phyloP scores from a whole-genome alignment of 2,113 vertebrate species.

The Gallinago undulata region DNA sequence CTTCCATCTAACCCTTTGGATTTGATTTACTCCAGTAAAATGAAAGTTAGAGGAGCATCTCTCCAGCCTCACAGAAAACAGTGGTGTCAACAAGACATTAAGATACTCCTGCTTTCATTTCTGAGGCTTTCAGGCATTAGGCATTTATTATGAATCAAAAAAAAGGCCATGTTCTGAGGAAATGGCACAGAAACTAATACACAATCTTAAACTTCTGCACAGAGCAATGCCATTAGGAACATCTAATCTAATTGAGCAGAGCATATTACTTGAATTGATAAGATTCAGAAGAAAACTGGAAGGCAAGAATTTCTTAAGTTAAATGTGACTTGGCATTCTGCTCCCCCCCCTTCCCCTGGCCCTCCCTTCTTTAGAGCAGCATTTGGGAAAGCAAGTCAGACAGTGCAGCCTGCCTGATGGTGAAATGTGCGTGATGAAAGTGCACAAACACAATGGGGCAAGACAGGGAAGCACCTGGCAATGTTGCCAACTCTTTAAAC shows the following conservation, averaged over 20 bases:
- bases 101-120: not conserved
- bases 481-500: not conserved
- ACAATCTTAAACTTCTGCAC: not conserved
- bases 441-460: not conserved
- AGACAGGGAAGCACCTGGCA: not conserved
- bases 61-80: not conserved
- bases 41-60: not conserved
- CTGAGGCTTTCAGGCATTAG: slow-evolving; percentile 9
- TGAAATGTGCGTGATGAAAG: not conserved
- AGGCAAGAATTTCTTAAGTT: not conserved
- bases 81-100: not conserved
- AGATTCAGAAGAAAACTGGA: not conserved
- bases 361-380: not conserved
- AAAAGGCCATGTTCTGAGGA: not conserved
- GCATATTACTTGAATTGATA: not conserved
- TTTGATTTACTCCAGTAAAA: not conserved
- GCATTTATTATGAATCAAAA: not conserved
- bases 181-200: slow-evolving; percentile 23
- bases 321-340: not conserved
- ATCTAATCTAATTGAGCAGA: not conserved
- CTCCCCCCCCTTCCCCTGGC: too few relatives aligned
- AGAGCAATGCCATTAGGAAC: not conserved
- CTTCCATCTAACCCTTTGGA: not conserved
- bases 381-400: not conserved
- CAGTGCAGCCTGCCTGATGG: not conserved